Evolutionary conservation across 2,888 invertebrate species (phyloP).

Genomic region (Tuta absoluta): DNA sequence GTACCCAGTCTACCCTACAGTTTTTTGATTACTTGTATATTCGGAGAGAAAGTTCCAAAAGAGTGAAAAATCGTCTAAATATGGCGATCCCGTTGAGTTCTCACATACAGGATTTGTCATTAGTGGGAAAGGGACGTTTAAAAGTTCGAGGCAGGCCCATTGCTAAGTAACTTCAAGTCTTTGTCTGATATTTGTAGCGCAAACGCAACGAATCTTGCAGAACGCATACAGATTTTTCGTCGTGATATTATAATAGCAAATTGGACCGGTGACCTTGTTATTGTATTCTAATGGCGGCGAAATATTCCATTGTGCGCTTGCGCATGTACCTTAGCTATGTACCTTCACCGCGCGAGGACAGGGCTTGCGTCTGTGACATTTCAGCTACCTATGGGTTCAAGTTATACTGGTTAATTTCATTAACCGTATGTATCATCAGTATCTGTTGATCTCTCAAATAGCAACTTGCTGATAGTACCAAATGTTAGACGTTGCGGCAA

Average conservation of each 20-base stretch:
- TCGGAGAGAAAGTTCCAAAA: too few species aligned
- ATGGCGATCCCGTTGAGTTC: too few species aligned
- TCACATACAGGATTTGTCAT: too few species aligned
- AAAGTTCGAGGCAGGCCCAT: too few species aligned
- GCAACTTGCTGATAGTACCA: neutral
- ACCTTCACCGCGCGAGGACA: slow-evolving; percentile 44
- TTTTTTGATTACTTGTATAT: too few species aligned
- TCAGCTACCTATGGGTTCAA: neutral
- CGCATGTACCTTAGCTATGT: slow-evolving; percentile 34
- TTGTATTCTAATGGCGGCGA: slow-evolving; percentile 68
- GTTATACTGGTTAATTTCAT: too few species aligned
- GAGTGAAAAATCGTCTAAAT: too few species aligned
- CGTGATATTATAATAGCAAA: slow-evolving; percentile 46
- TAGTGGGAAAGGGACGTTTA: too few species aligned
- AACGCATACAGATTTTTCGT: slow-evolving; percentile 20
- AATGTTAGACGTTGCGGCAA: slow-evolving; percentile 4
- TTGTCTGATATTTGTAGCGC: too few species aligned
- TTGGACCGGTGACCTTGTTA: slow-evolving; percentile 60
- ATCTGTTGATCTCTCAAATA: too few species aligned
- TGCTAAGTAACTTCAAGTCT: neutral
- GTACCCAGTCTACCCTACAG: too few species aligned
- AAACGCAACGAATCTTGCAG: slow-evolving; percentile 25
- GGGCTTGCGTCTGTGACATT: slow-evolving; percentile 18
- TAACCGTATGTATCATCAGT: too few species aligned
- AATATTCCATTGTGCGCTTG: slow-evolving; percentile 62